Evolutionary conservation across 2,888 invertebrate genomes (phyloP).

Genomic region (Pristionchus mayeri): DNA sequence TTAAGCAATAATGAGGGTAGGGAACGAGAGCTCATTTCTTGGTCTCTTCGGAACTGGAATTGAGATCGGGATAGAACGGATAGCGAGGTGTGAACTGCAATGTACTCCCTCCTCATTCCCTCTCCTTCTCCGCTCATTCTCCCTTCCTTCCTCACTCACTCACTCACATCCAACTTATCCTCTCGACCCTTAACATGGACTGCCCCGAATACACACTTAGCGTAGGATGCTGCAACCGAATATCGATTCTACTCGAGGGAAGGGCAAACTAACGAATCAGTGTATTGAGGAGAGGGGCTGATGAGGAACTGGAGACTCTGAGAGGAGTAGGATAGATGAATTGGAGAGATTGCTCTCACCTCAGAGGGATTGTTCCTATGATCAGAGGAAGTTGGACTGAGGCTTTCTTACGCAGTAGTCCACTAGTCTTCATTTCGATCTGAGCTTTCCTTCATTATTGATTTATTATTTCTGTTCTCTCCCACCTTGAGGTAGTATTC

Average conservation of each 20-base stretch:
- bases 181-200: slow-evolving; percentile 72
- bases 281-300: neutral
- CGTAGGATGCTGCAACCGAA: slow-evolving; percentile 62
- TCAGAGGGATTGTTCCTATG: slow-evolving; percentile 55
- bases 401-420: slow-evolving; percentile 48
- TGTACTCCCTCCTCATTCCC: neutral
- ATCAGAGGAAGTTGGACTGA: slow-evolving; percentile 52
- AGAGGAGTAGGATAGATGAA: neutral
- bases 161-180: slow-evolving; percentile 68
- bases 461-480: too few species aligned
- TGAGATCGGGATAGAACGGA: slow-evolving; percentile 34
- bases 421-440: slow-evolving; percentile 52
- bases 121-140: neutral
- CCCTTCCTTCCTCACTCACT: too few species aligned
- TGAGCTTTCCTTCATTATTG: neutral
- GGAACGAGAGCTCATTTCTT: too few species aligned
- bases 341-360: neutral
- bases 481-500: slow-evolving; percentile 57
- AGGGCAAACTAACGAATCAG: neutral
- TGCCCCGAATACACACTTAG: slow-evolving; percentile 69
- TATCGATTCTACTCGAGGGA: too few species aligned
- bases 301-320: neutral
- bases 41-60: too few species aligned
- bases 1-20: too few species aligned
- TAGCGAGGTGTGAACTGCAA: slow-evolving; percentile 33